These are phyloP conservation scores for Cheumatopsyche charites DNA, from an alignment of 1,140 invertebrate species.

Conservation along the genomic window DNA sequence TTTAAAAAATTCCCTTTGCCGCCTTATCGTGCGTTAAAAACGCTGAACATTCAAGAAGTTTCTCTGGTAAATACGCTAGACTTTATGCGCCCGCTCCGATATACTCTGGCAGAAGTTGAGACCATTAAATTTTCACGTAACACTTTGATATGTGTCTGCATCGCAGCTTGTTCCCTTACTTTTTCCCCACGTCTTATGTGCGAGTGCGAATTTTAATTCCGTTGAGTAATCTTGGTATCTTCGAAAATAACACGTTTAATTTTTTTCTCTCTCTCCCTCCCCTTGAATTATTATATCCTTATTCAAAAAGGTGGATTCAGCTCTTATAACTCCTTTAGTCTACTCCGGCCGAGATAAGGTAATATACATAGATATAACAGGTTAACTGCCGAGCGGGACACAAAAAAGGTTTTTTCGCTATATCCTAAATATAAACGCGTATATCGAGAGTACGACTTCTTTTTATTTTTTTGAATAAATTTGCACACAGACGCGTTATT, in stretches of 20 bases:
- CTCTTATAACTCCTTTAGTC: slow-evolving; percentile 24
- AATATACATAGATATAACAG: slow-evolving; percentile 24
- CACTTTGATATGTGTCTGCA: background rate
- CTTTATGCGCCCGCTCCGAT: slow-evolving; percentile 14
- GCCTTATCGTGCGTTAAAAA: slow-evolving; percentile 32
- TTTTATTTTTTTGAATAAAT: slow-evolving; percentile 13
- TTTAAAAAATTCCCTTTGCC: slow-evolving; percentile 22
- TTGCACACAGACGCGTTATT: slow-evolving; percentile 6
- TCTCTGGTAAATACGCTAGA: background rate
- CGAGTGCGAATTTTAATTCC: too few species aligned
- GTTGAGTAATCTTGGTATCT: too few species aligned
- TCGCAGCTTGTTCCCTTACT: too few species aligned
- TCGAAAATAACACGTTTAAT: too few species aligned
- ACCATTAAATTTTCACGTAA: slow-evolving; percentile 22
- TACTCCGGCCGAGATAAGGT: slow-evolving; percentile 13
- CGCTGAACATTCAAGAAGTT: slow-evolving; percentile 30
- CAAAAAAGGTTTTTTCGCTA: slow-evolving; percentile 16
- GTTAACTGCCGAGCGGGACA: slow-evolving; percentile 20
- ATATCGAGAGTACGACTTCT: slow-evolving; percentile 2
- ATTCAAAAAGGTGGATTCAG: slow-evolving; percentile 13
- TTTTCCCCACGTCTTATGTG: too few species aligned
- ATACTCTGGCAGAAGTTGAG: slow-evolving; percentile 12
- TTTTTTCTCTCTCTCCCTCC: background rate
- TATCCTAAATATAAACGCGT: slow-evolving; percentile 2
- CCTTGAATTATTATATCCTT: slow-evolving; percentile 10